A percentile compares a stretch with the other conserved stretches of the same genome.
phyloP scores from a whole-genome alignment of 2,888 invertebrate genomes.

The Micropterix aruncella region DNA sequence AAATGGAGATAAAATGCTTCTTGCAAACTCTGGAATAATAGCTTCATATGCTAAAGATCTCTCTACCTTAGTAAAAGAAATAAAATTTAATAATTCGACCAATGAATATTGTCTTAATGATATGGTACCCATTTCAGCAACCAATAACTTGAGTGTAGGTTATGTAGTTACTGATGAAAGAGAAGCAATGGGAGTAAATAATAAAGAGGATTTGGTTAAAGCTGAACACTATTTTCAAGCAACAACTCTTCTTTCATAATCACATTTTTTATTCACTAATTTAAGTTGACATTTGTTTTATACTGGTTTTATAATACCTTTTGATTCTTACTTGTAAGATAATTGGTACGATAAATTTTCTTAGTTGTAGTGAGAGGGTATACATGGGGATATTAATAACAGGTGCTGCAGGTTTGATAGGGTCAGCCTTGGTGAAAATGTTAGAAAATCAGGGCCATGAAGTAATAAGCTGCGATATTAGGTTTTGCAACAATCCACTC shows the following conservation, averaged over 20 bases:
- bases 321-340: constrained; percentile 5
- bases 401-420: constrained; percentile 5
- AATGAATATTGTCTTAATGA: constrained; percentile 5
- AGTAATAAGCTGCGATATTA: too few relatives aligned
- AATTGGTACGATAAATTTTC: constrained; percentile 5
- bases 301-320: constrained; percentile 5
- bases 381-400: constrained; percentile 5
- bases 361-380: constrained; percentile 5
- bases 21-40: constrained; percentile 5
- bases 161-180: constrained; percentile 5
- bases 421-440: constrained; percentile 5
- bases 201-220: constrained; percentile 5
- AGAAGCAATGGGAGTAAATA: constrained; percentile 5
- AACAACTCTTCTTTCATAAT: constrained; percentile 5
- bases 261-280: constrained; percentile 5
- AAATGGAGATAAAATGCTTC: constrained; percentile 5
- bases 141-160: constrained; percentile 5
- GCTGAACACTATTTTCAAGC: constrained; percentile 5
- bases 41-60: constrained; percentile 5
- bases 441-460: constrained; percentile 5
- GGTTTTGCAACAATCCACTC: too few relatives aligned
- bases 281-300: constrained; percentile 5
- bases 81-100: constrained; percentile 5
- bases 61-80: constrained; percentile 5
- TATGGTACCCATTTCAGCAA: constrained; percentile 5